Base-by-base conservation (phyloP, 2,113 vertebrate genomes). In the Vidua macroura region DNA sequence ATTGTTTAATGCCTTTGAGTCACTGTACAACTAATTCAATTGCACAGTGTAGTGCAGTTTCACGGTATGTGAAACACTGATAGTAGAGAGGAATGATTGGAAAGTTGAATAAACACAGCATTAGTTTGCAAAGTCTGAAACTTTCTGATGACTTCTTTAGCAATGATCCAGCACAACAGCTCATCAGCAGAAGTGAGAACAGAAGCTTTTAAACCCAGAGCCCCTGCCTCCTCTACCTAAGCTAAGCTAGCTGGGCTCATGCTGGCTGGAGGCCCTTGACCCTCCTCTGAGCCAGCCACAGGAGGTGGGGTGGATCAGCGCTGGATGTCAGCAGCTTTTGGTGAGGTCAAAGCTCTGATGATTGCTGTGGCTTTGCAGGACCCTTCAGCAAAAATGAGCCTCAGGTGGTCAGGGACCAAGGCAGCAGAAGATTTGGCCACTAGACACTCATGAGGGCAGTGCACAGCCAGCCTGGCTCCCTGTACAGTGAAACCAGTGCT, bases 1-100 rank as follows among this genome's bases (percentile, higher is more conserved):
- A 98, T 97, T 98, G 98, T 98, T 98, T 98, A 98, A 97, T 98
- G 98, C 97, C 98, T 98, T 98, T 98, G 97, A 98, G 98, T 98
- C 98, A 98, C 98, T 97, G 97, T 98, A 98, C 97, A 96, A 96
- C 97, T 98, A 98, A 98, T 98, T 98, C 98, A 98, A 87, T 98
- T 98, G 98, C 97, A 97, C 97, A 97, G 96, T 95, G 96, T 94
- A 97, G 97, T 46, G 83, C 97, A 88, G 95, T 97, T 98, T 97
- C 97, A 97, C 73, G 93, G 98, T 97, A 97, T 98, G 97, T 96
- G 97, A 97, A 98, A 97, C 96, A 96, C 95, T 97, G 97, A 98
- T 98, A 98, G 97, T 97, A 95, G 97, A 97, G 69, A 97, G 96
- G 95, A 97, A 97, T 97, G 97, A 98, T 94, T 98, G 97, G 96